These are phyloP conservation scores for Balanococcus diminutus DNA, from an alignment of 2,888 invertebrate species.

Conservation along the genomic window DNA sequence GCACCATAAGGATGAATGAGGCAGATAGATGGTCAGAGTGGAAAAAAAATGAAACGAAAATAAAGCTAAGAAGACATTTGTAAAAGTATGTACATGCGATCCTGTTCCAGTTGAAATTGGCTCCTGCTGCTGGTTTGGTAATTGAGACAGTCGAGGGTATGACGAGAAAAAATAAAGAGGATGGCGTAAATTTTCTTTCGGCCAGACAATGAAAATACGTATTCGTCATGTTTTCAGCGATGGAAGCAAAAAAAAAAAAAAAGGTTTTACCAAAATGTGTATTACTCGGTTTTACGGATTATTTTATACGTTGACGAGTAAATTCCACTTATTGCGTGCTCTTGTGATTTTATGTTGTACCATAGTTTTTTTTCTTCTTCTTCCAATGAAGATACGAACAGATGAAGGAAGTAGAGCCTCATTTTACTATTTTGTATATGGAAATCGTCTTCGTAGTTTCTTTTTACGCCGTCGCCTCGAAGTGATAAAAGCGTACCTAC, in stretches of 20 bases:
- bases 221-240: not conserved
- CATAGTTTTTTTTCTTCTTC: not conserved
- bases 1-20: not conserved
- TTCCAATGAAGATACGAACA: not conserved
- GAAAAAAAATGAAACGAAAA: not conserved
- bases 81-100: not conserved
- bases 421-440: conserved; percentile 3
- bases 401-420: not conserved
- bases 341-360: not conserved
- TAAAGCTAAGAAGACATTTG: not conserved
- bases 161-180: not conserved
- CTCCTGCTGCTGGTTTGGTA: not conserved
- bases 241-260: not conserved
- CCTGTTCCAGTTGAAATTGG: no score
- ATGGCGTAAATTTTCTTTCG: not conserved
- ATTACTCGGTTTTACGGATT: conserved; percentile 1
- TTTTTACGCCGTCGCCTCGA: not conserved
- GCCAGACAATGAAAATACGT: not conserved
- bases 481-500: not conserved
- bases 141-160: not conserved
- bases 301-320: conserved; percentile 23
- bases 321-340: conserved; percentile 16
- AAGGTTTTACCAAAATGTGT: not conserved
- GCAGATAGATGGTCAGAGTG: not conserved
- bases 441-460: not conserved